phyloP scores from a whole-genome alignment of 2,797 vertebrate species.

The Myotis planiceps region DNA sequence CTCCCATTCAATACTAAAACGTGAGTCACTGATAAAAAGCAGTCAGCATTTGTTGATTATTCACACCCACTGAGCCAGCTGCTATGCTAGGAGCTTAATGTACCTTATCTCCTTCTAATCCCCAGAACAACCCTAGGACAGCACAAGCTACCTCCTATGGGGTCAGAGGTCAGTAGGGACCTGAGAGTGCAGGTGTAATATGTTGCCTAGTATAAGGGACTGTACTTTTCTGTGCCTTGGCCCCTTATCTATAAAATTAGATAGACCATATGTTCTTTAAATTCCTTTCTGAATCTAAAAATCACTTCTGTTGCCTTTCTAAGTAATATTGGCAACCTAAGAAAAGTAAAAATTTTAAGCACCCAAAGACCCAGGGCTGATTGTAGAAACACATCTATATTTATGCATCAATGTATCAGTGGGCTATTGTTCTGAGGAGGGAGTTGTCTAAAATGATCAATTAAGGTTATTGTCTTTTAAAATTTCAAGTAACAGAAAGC shows the following conservation, averaged over 20 bases:
- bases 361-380: not conserved
- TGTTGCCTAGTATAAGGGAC: not conserved
- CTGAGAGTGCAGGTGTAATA: accelerated
- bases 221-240: not conserved
- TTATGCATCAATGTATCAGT: not conserved
- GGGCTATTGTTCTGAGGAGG: not conserved
- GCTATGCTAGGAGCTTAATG: not conserved
- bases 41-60: not conserved
- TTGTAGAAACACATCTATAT: not conserved
- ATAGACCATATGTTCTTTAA: not conserved
- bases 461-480: not conserved
- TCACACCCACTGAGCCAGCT: not conserved
- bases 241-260: not conserved
- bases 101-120: conserved; percentile 11
- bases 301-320: conserved; percentile 23
- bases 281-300: conserved; percentile 1
- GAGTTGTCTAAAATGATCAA: not conserved
- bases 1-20: not conserved
- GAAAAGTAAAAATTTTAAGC: not conserved
- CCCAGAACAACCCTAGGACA: not conserved
- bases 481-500: not conserved
- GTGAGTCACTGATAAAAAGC: conserved; percentile 57
- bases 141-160: not conserved
- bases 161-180: conserved; percentile 28
- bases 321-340: not conserved